phyloP scores from a whole-genome alignment of 2,113 vertebrate species.

The Entosphenus tridentatus region DNA sequence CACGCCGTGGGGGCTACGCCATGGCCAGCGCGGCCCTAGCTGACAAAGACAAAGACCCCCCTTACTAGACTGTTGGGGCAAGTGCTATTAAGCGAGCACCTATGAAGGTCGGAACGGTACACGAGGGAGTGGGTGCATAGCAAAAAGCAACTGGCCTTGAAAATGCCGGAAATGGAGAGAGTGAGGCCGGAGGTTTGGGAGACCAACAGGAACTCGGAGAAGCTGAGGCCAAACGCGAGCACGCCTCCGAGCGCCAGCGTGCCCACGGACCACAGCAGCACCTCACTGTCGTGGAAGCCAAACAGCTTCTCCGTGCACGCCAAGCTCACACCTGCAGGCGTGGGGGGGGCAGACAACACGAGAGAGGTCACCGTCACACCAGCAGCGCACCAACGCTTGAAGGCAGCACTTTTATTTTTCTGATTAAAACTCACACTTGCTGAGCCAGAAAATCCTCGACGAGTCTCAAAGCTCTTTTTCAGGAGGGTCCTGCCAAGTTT shows the following conservation, averaged over 20 bases:
- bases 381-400: background rate
- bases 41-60: too few species aligned
- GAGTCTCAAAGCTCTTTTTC: too few species aligned
- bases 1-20: too few species aligned
- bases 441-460: too few species aligned
- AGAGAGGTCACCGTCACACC: background rate
- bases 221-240: constrained; percentile 71
- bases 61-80: too few species aligned
- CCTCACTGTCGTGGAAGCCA: constrained; percentile 32
- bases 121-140: too few species aligned
- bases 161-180: constrained; percentile 70
- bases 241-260: constrained; percentile 42
- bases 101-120: too few species aligned
- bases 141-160: constrained; percentile 39
- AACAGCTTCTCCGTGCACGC: constrained; percentile 53
- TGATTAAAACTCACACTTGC: too few species aligned
- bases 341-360: background rate
- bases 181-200: constrained; percentile 77
- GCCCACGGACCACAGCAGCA: constrained; percentile 31
- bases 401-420: too few species aligned
- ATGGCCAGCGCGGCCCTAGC: too few species aligned
- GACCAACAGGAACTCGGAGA: constrained; percentile 80
- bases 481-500: too few species aligned
- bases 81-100: too few species aligned
- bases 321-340: constrained; percentile 40